Percentiles rank a stretch among this genome's conserved stretches.
These are phyloP conservation scores for Drosophila histrio DNA, from an alignment of 2,888 invertebrate species.

Conservation along the genomic window DNA sequence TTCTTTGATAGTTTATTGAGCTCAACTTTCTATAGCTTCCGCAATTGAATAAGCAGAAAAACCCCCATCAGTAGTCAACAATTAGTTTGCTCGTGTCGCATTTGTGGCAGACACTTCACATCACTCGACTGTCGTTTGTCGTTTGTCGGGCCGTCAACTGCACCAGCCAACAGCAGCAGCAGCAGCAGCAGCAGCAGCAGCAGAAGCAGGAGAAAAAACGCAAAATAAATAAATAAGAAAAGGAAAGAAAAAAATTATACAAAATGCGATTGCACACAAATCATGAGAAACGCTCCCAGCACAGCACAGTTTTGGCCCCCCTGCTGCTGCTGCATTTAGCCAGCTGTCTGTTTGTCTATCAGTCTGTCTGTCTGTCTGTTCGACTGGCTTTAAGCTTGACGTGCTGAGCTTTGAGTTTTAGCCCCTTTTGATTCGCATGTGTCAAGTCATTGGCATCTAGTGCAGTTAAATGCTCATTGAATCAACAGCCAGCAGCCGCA, in stretches of 20 bases:
- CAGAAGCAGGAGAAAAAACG: constrained; percentile 10
- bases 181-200: constrained; percentile 6
- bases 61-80: constrained; percentile 55
- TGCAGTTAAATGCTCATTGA: constrained; percentile 75
- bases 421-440: constrained; percentile 75
- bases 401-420: constrained; percentile 55
- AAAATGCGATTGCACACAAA: constrained; percentile 59
- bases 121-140: constrained; percentile 54
- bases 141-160: constrained; percentile 52
- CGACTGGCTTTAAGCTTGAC: constrained; percentile 49
- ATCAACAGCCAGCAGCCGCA: constrained; percentile 45
- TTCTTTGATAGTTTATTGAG: constrained; percentile 3
- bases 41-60: constrained; percentile 24
- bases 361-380: constrained; percentile 12
- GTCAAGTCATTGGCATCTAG: constrained; percentile 81
- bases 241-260: constrained; percentile 49
- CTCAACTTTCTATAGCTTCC: constrained; percentile 36
- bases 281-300: constrained; percentile 61
- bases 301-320: constrained; percentile 37
- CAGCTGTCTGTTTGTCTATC: constrained; percentile 51
- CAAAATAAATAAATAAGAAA: constrained; percentile 22
- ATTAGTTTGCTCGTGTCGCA: constrained; percentile 66
- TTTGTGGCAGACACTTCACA: constrained; percentile 62
- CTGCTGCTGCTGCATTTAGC: constrained; percentile 50
- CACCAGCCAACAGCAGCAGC: constrained; percentile 20